Evolutionary conservation across 2,888 invertebrate genomes (phyloP), one percentile per base, ranked within the genome.

Genomic region (Alentia gelatinosa): DNA sequence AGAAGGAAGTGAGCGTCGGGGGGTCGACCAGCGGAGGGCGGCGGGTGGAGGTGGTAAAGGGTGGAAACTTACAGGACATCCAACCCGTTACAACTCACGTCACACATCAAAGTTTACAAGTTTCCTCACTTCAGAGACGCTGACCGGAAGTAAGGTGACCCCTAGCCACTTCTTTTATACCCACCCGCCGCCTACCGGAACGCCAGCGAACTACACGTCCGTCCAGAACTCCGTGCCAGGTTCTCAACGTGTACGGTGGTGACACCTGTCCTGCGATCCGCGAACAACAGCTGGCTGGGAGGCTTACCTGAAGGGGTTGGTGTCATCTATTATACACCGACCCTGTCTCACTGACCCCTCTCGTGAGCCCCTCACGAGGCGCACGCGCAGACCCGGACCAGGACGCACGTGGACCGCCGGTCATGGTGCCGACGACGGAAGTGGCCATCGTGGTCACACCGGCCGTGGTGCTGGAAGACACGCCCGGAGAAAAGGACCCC

Each of bases 401-500:
- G n/a, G 56, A 56, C 19, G n/a, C 56, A 56, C 56, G n/a, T 19
- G 19, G 47, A 47, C 56, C 74, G 1, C 12, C 33, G 30, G 79
- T 15, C 79, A 79, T 79, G 79, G 37, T 35, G 35, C 79, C 79
- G 12, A 19, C 35, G 23, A 39, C 35, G 19, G 79, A 79, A 7
- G 79, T 79, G 19, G 35, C 35, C 37, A 79, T 79, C 79, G 23
- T 39, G n/a, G 26, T 79, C 37, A 79, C 79, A n/a, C 79, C 79
- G 19, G 79, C 79, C 79, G 39, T 79, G 79, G 79, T 39, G 39
- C 79, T 79, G n/a, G 86, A 86, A 26, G 47, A 86, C 1, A 47
- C 30, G 30, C 86, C 50, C 19, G 47, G 50, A 19, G 86, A 86
- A 19, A 86, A 47, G 50, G 50, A 35, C 50, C 86, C 86, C 26